phyloP scores from a whole-genome alignment of 2,113 vertebrate genomes.

The Aptenodytes patagonicus region DNA sequence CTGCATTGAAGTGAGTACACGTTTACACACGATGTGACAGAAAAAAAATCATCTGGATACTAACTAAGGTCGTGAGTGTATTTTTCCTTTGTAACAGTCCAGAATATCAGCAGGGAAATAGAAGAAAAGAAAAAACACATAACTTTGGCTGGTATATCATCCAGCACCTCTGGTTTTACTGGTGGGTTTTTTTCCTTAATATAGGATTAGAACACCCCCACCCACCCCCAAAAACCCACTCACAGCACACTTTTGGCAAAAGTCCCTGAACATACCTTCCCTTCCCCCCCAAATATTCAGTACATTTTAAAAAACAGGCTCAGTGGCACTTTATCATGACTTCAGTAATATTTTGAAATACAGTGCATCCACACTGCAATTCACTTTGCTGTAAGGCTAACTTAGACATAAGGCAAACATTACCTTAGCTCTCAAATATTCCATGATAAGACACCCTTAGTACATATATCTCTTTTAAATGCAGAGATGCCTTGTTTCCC shows the following conservation, averaged over 20 bases:
- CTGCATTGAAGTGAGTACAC: slow-evolving; percentile 48
- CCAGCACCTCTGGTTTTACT: background rate
- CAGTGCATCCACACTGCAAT: slow-evolving; percentile 6
- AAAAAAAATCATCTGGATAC: background rate
- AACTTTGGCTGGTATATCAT: background rate
- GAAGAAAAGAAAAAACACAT: background rate
- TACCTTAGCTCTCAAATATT: slow-evolving; percentile 6
- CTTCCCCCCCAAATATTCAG: background rate
- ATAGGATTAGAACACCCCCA: background rate
- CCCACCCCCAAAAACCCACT: background rate
- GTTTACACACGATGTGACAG: slow-evolving; percentile 23
- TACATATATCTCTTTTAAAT: background rate
- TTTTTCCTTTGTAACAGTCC: background rate
- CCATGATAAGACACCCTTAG: slow-evolving; percentile 10
- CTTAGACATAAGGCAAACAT: slow-evolving; percentile 47
- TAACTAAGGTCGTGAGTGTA: background rate
- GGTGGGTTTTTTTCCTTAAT: background rate
- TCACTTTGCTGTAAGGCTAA: slow-evolving; percentile 51
- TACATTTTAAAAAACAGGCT: background rate
- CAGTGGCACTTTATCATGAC: slow-evolving; percentile 42
- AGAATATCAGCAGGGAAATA: background rate
- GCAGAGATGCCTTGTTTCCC: slow-evolving; percentile 20
- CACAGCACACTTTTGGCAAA: background rate
- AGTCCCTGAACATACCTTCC: background rate
- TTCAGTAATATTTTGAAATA: slow-evolving; percentile 17